Percentiles rank a stretch among this genome's conserved stretches.
Evolutionary conservation across 2,888 invertebrate genomes (phyloP).

Genomic region (Harpagoxenus sublaevis): DNA sequence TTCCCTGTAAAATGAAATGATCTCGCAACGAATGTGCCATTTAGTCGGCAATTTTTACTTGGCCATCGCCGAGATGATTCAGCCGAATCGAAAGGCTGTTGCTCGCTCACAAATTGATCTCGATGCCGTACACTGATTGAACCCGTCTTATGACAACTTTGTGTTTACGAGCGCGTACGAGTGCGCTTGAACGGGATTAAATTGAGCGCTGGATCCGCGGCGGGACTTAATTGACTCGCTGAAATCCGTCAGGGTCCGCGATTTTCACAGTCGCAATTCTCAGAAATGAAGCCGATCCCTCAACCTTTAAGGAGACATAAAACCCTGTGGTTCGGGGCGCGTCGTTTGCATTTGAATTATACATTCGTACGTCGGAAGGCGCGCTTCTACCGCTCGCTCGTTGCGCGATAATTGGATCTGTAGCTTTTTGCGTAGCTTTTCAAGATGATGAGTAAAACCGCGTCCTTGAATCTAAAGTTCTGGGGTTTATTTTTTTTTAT

Average conservation of each 20-base stretch:
- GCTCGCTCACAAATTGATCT: constrained; percentile 27
- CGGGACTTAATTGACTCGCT: constrained; percentile 27
- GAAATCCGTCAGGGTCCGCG: constrained; percentile 32
- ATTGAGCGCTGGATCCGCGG: constrained; percentile 5
- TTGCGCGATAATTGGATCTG: constrained; percentile 45
- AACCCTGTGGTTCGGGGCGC: not conserved
- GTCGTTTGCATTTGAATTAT: constrained; percentile 49
- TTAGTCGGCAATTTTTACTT: constrained; percentile 9
- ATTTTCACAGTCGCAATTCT: constrained; percentile 13
- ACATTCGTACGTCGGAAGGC: constrained; percentile 17
- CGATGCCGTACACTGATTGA: not conserved
- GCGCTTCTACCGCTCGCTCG: constrained; percentile 4
- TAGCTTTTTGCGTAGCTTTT: constrained; percentile 5
- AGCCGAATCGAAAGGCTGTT: not conserved
- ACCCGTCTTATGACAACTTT: not conserved
- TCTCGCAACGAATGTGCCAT: not conserved
- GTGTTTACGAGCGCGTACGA: constrained; percentile 29
- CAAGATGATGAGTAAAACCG: constrained; percentile 14
- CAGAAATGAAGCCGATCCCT: constrained; percentile 23
- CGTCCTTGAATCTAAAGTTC: not conserved
- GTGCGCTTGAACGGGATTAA: constrained; percentile 11
- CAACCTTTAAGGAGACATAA: constrained; percentile 32
- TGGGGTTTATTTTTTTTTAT: not conserved
- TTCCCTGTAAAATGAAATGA: not conserved
- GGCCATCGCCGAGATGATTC: not conserved